Conservation (phyloP, 2,888 invertebrate species). For the Liopterus haemorrhoidalis region DNA sequence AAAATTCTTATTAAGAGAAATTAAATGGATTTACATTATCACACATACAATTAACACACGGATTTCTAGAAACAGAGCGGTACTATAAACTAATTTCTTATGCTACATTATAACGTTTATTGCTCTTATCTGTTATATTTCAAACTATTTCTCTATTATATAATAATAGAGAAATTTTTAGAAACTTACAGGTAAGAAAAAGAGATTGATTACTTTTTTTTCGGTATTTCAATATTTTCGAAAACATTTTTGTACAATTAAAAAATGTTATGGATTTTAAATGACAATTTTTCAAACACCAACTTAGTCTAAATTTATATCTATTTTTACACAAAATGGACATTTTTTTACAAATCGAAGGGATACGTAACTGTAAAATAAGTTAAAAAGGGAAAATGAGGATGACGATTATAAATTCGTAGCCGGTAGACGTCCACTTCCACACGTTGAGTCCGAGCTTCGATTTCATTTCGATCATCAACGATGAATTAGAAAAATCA, state of each 20-base stretch:
- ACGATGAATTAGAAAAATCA: slow-evolving; percentile 23
- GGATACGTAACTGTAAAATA: slow-evolving; percentile 45
- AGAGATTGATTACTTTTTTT: slow-evolving; percentile 11
- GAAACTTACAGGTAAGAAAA: no score
- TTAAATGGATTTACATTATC: slow-evolving; percentile 25
- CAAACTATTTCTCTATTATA: slow-evolving; percentile 31
- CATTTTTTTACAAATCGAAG: slow-evolving; percentile 49
- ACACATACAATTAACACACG: slow-evolving; percentile 39
- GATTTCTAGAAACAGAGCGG: slow-evolving; percentile 38
- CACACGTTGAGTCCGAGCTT: no score
- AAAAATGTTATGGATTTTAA: slow-evolving; percentile 21
- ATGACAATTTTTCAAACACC: slow-evolving; percentile 35
- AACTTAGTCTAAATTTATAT: slow-evolving; percentile 47
- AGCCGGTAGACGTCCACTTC: background rate
- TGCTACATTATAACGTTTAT: slow-evolving; percentile 40
- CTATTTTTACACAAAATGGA: slow-evolving; percentile 50
- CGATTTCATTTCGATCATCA: slow-evolving; percentile 14
- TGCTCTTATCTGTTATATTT: slow-evolving; percentile 36
- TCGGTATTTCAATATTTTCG: slow-evolving; percentile 25
- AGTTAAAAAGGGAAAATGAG: slow-evolving; percentile 20
- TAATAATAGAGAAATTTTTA: slow-evolving; percentile 35
- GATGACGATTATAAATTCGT: background rate
- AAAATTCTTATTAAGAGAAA: background rate
- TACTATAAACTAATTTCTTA: slow-evolving; percentile 39
- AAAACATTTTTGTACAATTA: slow-evolving; percentile 36